Conservation (phyloP, 2,888 invertebrate species). For the Incurvaria masculella region DNA sequence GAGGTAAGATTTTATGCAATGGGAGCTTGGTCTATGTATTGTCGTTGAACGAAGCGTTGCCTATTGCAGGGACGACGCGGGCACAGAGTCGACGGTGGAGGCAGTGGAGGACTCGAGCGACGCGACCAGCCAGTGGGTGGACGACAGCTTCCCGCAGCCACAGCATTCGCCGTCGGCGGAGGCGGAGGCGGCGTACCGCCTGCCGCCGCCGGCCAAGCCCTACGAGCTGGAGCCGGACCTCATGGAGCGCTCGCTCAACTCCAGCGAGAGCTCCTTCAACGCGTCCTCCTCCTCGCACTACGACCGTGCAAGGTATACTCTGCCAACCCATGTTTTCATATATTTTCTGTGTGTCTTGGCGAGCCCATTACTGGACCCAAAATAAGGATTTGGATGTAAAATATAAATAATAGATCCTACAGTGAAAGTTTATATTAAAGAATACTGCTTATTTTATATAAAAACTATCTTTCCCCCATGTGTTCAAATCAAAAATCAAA, state of each 20-base stretch:
- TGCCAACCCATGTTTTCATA: too few species aligned
- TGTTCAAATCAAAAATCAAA: too few species aligned
- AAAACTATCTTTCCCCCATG: too few species aligned
- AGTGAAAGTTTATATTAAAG: too few species aligned
- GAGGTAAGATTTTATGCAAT: too few species aligned
- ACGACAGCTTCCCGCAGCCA: constrained; percentile 48
- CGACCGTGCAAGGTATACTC: constrained; percentile 30
- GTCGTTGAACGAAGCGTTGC: background rate
- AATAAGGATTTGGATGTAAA: too few species aligned
- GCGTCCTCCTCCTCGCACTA: constrained; percentile 37
- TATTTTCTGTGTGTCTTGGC: too few species aligned
- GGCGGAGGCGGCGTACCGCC: constrained; percentile 28
- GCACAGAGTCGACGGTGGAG: constrained; percentile 32
- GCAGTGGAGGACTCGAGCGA: constrained; percentile 32
- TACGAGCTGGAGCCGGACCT: constrained; percentile 30
- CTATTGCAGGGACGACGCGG: constrained; percentile 24
- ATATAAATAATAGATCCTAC: too few species aligned
- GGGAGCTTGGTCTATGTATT: too few species aligned
- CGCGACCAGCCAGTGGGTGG: constrained; percentile 53
- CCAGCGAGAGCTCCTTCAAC: constrained; percentile 47
- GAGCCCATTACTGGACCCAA: too few species aligned
- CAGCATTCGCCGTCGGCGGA: constrained; percentile 27
- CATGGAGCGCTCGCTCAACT: constrained; percentile 29
- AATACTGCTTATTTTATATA: too few species aligned
- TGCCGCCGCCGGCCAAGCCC: constrained; percentile 37